phyloP scores from a whole-genome alignment of 2,797 vertebrate species.

The Cryptoblepharus egeriae region DNA sequence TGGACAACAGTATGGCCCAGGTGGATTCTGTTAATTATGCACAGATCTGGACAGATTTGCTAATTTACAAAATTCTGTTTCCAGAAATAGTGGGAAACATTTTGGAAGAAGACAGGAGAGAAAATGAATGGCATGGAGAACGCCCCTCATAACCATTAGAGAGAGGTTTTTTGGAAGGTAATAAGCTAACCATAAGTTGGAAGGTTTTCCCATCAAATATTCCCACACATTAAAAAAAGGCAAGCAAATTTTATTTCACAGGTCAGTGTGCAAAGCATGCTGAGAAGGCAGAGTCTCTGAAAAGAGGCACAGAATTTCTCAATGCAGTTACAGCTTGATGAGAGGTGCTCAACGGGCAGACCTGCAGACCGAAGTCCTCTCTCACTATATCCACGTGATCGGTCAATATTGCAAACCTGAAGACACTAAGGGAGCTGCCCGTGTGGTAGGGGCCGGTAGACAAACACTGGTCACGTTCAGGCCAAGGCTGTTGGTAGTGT shows the following conservation, averaged over 20 bases:
- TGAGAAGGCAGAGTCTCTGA: conserved; percentile 49
- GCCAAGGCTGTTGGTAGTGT: conserved; percentile 81
- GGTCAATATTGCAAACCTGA: conserved; percentile 77
- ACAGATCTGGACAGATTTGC: neutral
- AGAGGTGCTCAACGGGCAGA: conserved; percentile 47
- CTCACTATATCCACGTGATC: conserved; percentile 30
- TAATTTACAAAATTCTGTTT: neutral
- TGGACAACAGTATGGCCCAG: neutral
- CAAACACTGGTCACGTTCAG: conserved; percentile 85
- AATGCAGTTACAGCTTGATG: neutral
- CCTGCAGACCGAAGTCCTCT: conserved; percentile 54
- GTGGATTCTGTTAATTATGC: neutral
- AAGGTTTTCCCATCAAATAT: conserved; percentile 41
- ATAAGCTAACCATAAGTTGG: neutral
- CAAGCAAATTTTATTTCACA: conserved; percentile 60
- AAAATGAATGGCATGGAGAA: neutral
- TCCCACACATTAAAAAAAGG: conserved; percentile 41
- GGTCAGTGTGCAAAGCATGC: conserved; percentile 46
- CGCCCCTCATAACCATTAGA: neutral
- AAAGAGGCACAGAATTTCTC: conserved; percentile 29
- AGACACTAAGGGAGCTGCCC: conserved; percentile 86
- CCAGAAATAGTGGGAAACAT: neutral
- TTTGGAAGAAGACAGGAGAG: neutral
- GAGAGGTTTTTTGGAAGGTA: accelerated
- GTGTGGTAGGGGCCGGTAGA: conserved; percentile 78